Conservation (phyloP, 2,113 vertebrate species). For the Dryoscopus gambensis region DNA sequence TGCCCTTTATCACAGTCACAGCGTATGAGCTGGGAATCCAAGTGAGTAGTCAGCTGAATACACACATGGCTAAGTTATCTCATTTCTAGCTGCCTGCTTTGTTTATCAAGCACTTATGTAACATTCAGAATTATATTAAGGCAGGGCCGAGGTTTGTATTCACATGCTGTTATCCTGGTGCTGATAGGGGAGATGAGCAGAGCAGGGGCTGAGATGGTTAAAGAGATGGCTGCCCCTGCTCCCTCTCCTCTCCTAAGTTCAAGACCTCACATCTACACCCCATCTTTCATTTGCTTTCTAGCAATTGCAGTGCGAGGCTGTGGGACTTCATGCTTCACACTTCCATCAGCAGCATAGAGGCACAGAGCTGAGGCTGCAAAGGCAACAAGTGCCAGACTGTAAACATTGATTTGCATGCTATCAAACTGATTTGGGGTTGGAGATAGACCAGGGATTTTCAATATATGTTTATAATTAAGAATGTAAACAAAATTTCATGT, state of each 20-base stretch:
- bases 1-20: background rate
- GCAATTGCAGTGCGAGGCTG: background rate
- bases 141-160: background rate
- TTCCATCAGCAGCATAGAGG: background rate
- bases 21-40: background rate
- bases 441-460: constrained; percentile 10
- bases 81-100: constrained; percentile 34
- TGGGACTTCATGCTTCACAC: rapidly evolving
- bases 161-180: background rate
- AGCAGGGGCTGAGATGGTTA: background rate
- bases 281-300: background rate
- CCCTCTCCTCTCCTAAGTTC: background rate
- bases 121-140: background rate
- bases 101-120: constrained; percentile 54
- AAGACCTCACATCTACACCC: background rate
- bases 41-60: constrained; percentile 35
- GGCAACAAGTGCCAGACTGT: constrained; percentile 8
- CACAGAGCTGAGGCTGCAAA: background rate
- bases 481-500: background rate
- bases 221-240: background rate
- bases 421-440: background rate
- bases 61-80: constrained; percentile 36
- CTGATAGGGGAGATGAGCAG: background rate
- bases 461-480: background rate
- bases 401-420: constrained; percentile 1